A percentile compares a stretch with the other conserved stretches of the same genome.
Conservation (phyloP, 2,888 invertebrate genomes). For the Antheraea assamensis region DNA sequence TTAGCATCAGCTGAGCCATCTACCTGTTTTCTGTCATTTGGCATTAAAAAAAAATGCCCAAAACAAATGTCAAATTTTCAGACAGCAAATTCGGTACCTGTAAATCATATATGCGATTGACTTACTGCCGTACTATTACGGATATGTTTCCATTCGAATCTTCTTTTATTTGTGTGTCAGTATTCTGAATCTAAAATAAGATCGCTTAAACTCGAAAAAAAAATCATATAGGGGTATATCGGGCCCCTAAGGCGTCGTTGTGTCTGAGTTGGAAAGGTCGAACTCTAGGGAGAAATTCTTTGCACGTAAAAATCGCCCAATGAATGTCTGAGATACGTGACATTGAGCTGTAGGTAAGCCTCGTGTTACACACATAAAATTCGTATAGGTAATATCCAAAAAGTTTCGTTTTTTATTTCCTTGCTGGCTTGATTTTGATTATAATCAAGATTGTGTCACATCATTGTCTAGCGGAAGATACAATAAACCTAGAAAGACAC, state of each 20-base stretch:
- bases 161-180: constrained; percentile 13
- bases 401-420: not conserved
- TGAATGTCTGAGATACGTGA: constrained; percentile 19
- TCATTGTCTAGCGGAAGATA: not conserved
- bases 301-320: constrained; percentile 21
- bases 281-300: constrained; percentile 20
- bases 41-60: too few species aligned
- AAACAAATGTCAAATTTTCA: too few species aligned
- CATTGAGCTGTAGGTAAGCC: constrained; percentile 20
- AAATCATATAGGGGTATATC: constrained; percentile 14
- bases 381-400: not conserved
- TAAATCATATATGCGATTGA: constrained; percentile 9
- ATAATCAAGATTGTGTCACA: not conserved
- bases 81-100: not conserved
- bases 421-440: not conserved
- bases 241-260: constrained; percentile 7
- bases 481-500: not conserved
- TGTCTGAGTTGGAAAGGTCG: constrained; percentile 15
- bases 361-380: constrained; percentile 4
- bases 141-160: constrained; percentile 20
- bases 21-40: too few species aligned
- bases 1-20: too few species aligned
- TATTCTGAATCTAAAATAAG: constrained; percentile 17
- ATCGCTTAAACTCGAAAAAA: constrained; percentile 11
- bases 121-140: constrained; percentile 20